Conservation (phyloP, 1,140 invertebrate species). For the Calycopis cecrops region DNA sequence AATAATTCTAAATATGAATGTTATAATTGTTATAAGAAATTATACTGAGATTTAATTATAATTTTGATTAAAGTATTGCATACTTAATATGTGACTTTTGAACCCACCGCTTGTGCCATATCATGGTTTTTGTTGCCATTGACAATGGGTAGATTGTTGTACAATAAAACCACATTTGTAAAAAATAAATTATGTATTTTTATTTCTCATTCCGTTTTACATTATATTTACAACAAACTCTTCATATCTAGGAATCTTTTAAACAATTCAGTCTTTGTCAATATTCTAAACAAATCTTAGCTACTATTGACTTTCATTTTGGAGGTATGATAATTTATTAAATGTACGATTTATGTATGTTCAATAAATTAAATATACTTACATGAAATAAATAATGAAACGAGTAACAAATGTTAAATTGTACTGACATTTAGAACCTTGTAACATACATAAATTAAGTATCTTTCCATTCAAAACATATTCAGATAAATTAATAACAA, state of each 20-base stretch:
- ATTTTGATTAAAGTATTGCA: neutral
- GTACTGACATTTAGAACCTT: conserved; percentile 29
- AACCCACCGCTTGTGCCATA: conserved; percentile 29
- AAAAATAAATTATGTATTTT: conserved; percentile 68
- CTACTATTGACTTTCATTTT: conserved; percentile 28
- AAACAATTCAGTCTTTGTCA: conserved; percentile 62
- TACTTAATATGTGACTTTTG: neutral
- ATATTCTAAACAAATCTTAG: conserved; percentile 54
- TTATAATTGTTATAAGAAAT: too few relatives aligned
- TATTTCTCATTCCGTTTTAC: conserved; percentile 58
- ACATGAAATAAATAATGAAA: too few relatives aligned
- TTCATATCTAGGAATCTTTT: conserved; percentile 43
- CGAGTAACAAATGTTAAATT: conserved; percentile 26
- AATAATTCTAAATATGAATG: too few relatives aligned
- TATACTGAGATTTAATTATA: neutral
- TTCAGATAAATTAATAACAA: too few relatives aligned
- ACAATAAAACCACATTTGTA: conserved; percentile 42
- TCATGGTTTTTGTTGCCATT: conserved; percentile 28
- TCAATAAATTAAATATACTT: too few relatives aligned
- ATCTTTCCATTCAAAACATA: conserved; percentile 23
- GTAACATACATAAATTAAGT: conserved; percentile 29
- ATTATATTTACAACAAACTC: conserved; percentile 57
- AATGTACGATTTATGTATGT: too few relatives aligned
- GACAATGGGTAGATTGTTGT: conserved; percentile 17
- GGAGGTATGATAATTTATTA: neutral